Evolutionary conservation across 2,113 vertebrate genomes (phyloP), one percentile per base, ranked within the genome.

Genomic region (Dolichotis patagonum): DNA sequence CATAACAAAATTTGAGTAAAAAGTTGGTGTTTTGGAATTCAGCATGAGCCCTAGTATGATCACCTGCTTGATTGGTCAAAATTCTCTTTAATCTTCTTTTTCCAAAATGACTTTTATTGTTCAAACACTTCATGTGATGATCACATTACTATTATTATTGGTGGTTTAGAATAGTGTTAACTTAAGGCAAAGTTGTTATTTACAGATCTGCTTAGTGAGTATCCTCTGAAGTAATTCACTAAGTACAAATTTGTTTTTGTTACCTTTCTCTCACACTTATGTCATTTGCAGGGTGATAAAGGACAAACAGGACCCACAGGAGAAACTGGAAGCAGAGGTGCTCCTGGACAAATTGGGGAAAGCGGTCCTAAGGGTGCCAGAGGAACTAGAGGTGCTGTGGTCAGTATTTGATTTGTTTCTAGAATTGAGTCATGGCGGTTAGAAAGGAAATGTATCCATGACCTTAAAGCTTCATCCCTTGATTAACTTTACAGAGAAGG

Each of bases 321-420:
- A 97, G 99, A 99, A 98, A 94, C 60, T 35, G 99, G 99, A 84
- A 73, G 98, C 63, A 90, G 98, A 46, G 99, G 99, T 46, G 98
- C 99, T 56, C 92, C 97, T 19, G 99, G 99, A 67, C 98, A 98
- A 30, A 90, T 60, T 80, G 99, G 99, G 41, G 98, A 99, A 97
- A 95, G 56, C 24, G 99, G 99, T 84, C 98, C 99, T 54, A 99
- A 99, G 98, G 99, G 99, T 73, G 98, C 99, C 98, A 99, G 99
- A 97, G 99, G 99, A 98, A 99, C 99, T 85, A 98, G 99, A 98
- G 99, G 99, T 95, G 94, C 98, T 73, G 82, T 98, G 98, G 99
- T 99, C 94, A 95, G 99, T 99, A 98, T 78, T 83, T 86, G 82
- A 13, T 98, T 97, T 88, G 58, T 90, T 90, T 96, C 94, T 97